Evolutionary conservation across 1,140 invertebrate genomes (phyloP).

Genomic region (Aphaenogaster floridana): DNA sequence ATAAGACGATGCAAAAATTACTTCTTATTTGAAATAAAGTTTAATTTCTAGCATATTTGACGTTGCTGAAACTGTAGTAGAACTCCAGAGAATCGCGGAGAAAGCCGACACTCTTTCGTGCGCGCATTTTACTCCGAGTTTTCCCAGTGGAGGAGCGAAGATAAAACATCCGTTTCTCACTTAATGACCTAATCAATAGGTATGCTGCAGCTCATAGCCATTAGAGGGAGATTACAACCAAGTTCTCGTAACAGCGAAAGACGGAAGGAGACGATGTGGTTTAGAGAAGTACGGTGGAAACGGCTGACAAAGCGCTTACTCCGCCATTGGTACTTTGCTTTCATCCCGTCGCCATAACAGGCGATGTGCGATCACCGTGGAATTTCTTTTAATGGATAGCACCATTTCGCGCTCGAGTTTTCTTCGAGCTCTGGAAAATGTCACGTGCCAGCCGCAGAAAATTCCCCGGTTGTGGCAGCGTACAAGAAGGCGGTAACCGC

Average conservation of each 20-base stretch:
- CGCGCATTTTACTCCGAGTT: neutral
- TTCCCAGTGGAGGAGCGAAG: conserved; percentile 24
- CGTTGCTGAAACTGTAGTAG: neutral
- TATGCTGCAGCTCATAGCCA: conserved; percentile 23
- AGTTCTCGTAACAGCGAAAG: conserved; percentile 2
- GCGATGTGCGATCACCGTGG: conserved; percentile 32
- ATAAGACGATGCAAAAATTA: neutral
- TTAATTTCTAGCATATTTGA: neutral
- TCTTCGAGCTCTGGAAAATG: conserved; percentile 27
- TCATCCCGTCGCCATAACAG: conserved; percentile 49
- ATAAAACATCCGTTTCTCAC: conserved; percentile 49
- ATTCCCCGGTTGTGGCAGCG: neutral
- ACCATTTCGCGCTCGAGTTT: neutral
- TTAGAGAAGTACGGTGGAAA: conserved; percentile 34
- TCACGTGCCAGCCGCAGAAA: conserved; percentile 41
- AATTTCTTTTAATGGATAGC: conserved; percentile 48
- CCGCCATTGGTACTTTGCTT: conserved; percentile 41
- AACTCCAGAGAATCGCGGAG: neutral
- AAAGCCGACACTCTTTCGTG: neutral
- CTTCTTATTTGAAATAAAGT: conserved; percentile 10
- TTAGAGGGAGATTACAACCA: conserved; percentile 44
- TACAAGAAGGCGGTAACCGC: neutral
- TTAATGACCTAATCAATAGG: conserved; percentile 63
- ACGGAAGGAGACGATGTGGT: conserved; percentile 11
- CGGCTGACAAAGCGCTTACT: conserved; percentile 62